These are phyloP conservation scores for Hydractinia symbiolongicarpus DNA, from an alignment of 30 jellyfish, hydroid and myxozoan genomes.

Conservation along the genomic window DNA sequence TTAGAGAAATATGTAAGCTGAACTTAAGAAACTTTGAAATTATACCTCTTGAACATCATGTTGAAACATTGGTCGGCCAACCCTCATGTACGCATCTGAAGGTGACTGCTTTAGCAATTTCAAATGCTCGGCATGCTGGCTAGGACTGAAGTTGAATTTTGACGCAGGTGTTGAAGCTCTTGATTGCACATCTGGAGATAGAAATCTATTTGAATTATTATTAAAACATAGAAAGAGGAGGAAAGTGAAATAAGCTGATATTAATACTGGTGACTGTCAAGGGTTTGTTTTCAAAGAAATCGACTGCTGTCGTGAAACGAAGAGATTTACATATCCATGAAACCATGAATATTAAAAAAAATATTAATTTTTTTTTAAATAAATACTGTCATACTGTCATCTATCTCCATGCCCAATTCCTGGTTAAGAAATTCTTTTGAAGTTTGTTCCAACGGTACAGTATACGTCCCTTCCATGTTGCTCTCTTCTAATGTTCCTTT, in stretches of 20 bases:
- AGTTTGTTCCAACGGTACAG: slow-evolving; percentile 8
- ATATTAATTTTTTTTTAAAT: neutral
- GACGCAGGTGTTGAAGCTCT: neutral
- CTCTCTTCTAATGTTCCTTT: neutral
- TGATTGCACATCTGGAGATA: neutral
- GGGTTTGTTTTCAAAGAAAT: neutral
- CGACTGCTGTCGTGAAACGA: neutral
- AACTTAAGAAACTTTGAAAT: too few species aligned
- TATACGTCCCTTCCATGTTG: neutral
- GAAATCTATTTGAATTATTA: neutral
- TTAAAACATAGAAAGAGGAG: too few species aligned
- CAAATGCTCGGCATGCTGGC: slow-evolving; percentile 28
- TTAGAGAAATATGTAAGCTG: too few species aligned
- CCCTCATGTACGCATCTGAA: slow-evolving; percentile 13
- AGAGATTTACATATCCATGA: neutral
- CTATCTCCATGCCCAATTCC: slow-evolving; percentile 8
- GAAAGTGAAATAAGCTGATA: neutral
- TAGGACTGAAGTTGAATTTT: slow-evolving; percentile 24
- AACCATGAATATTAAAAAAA: too few species aligned
- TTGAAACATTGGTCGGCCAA: slow-evolving; percentile 34
- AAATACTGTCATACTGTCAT: neutral
- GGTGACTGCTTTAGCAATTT: slow-evolving; percentile 21
- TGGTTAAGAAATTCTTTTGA: slow-evolving; percentile 9
- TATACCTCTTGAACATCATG: too few species aligned
- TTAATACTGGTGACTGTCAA: too few species aligned